Evolutionary conservation across 2,113 vertebrate species (phyloP), one percentile per base, ranked within the genome.

Genomic region (Irena cyanogastra): DNA sequence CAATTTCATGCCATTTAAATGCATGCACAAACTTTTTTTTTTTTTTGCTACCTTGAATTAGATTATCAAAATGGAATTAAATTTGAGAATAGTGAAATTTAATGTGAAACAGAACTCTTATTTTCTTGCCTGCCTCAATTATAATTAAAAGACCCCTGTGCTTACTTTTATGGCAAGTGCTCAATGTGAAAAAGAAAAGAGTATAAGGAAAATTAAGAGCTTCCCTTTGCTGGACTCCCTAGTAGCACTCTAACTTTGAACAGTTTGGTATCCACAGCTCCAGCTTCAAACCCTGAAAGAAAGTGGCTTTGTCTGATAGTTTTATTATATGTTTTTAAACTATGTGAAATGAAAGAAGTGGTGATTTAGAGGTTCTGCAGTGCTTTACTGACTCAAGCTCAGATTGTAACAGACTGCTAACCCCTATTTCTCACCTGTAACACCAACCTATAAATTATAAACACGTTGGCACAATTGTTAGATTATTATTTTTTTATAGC

Each of bases 401-500:
- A 95, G 88, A 94, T 97, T 97, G 91, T 95, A 97, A 87, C 94
- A 95, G 95, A 75, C 93, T 96, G 96, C 91, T 97, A 91, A 96
- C 95, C 93, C 79, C 71, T 95, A 86, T 96, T 97, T 97, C 94
- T 97, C 94, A 98, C 96, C 94, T 97, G 72, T 77, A 93, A 96
- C 49, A 76, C 87, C 68, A 91, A 52, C 66, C 96, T 94, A 97
- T 98, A 97, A 97, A 97, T 98, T 96, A 97, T 97, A 95, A 97
- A 94, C 84, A 93, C 60, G 42, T 92, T 96, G 94, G 94, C 93
- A 96, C 95, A 82, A 90, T 98, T 71, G 74, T 97, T 95, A 94
- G 96, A 97, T 96, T 95, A 96, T 97, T 97, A 94, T 96, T 96
- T 95, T 97, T 97, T 97, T 96, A 97, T 96, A 96, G 93, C 83